Evolutionary conservation across 1,140 invertebrate genomes (phyloP).

Genomic region (Ladona fulva): DNA sequence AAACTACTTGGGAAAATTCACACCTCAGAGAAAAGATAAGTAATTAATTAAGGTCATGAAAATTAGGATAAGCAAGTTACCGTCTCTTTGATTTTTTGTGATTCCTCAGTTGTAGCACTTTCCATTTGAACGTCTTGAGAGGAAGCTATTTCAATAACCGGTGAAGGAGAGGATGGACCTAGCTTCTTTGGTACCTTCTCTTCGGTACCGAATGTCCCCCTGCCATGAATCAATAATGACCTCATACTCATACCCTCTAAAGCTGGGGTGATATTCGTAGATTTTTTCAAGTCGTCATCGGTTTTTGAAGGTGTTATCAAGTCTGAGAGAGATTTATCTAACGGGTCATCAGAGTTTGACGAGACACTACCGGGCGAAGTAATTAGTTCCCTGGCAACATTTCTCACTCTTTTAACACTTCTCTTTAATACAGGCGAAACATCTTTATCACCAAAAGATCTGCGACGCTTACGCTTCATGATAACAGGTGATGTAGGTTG

Average conservation of each 20-base stretch:
- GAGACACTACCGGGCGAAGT: too few species aligned
- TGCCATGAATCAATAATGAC: background rate
- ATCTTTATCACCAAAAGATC: background rate
- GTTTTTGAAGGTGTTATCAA: background rate
- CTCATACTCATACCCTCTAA: background rate
- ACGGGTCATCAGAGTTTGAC: too few species aligned
- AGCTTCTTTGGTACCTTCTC: too few species aligned
- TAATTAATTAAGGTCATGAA: too few species aligned
- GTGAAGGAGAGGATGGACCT: background rate
- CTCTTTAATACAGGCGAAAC: background rate
- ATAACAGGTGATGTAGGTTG: background rate
- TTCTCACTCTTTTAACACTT: background rate
- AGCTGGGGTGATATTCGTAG: background rate
- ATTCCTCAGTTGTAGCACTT: background rate
- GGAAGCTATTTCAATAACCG: background rate
- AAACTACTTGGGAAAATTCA: too few species aligned
- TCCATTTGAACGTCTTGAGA: background rate
- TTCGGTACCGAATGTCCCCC: too few species aligned
- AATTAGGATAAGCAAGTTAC: too few species aligned
- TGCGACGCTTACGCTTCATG: background rate
- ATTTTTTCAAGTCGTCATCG: background rate
- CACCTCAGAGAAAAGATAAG: too few species aligned
- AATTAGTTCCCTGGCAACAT: background rate
- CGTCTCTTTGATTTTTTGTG: background rate
- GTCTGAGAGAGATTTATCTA: background rate